phyloP scores from a whole-genome alignment of 2,113 vertebrate genomes.

The Rallus limicola region DNA sequence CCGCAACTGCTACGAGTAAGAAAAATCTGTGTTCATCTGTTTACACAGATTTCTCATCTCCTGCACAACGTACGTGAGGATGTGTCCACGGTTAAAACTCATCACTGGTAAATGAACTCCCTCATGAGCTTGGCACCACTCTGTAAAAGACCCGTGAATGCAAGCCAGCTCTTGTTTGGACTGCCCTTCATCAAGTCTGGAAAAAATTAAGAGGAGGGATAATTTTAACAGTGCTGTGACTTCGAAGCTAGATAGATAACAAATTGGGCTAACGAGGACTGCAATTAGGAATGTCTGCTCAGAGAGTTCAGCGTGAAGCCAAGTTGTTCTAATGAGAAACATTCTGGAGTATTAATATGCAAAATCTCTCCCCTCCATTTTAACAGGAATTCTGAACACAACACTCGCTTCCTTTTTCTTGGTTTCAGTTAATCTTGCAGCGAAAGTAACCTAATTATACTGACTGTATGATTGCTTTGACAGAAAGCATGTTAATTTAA shows the following conservation, averaged over 20 bases:
- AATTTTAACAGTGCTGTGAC: constrained; percentile 43
- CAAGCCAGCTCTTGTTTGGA: constrained; percentile 50
- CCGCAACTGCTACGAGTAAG: constrained; percentile 21
- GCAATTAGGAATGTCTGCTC: constrained; percentile 47
- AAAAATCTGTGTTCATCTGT: constrained; percentile 39
- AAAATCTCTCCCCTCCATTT: neutral
- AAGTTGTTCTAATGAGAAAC: neutral
- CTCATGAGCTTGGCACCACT: constrained; percentile 10
- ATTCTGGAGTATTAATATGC: constrained; percentile 33
- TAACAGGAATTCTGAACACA: neutral
- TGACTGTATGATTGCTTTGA: constrained; percentile 14
- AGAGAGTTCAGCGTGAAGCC: constrained; percentile 15
- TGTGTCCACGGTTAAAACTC: constrained; percentile 31
- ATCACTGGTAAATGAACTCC: constrained; percentile 1
- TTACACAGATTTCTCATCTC: constrained; percentile 44
- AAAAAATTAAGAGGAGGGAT: constrained; percentile 31
- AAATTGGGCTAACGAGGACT: constrained; percentile 47
- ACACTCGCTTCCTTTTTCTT: constrained; percentile 40
- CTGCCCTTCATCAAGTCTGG: constrained; percentile 20
- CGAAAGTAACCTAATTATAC: constrained; percentile 48
- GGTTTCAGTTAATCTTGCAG: constrained; percentile 31
- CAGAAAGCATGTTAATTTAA: constrained; percentile 60
- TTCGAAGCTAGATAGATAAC: constrained; percentile 30
- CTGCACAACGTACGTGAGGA: constrained; percentile 27
- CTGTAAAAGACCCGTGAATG: constrained; percentile 15